These are phyloP conservation scores for Gambelia wislizenii DNA, from an alignment of 2,797 vertebrate genomes.

Conservation along the genomic window DNA sequence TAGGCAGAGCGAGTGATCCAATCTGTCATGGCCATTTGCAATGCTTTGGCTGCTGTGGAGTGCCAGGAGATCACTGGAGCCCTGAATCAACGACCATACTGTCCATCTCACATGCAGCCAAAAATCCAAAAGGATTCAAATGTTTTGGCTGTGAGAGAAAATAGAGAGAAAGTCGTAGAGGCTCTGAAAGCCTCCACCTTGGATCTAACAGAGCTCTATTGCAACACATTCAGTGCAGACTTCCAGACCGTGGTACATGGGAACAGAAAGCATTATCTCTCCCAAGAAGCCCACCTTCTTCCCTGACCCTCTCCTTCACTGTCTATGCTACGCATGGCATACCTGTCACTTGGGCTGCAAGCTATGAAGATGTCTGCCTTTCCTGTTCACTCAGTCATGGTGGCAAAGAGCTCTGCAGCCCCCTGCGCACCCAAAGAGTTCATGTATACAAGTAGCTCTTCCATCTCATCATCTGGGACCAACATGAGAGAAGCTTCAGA, in stretches of 20 bases:
- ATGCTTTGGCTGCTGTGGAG: conserved; percentile 90
- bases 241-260: conserved; percentile 86
- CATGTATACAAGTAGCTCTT: conserved; percentile 94
- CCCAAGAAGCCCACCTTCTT: conserved; percentile 88
- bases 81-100: conserved; percentile 92
- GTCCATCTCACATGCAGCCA: conserved; percentile 93
- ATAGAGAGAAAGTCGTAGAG: conserved; percentile 89
- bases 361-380: conserved; percentile 96
- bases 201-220: conserved; percentile 93
- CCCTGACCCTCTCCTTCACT: conserved; percentile 86
- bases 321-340: conserved; percentile 92
- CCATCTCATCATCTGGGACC: conserved; percentile 97
- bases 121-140: conserved; percentile 94
- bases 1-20: conserved; percentile 93
- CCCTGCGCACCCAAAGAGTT: conserved; percentile 91
- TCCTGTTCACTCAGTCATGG: conserved; percentile 95
- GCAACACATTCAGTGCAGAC: conserved; percentile 94
- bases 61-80: conserved; percentile 90
- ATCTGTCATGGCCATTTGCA: conserved; percentile 95
- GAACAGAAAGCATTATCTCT: conserved; percentile 73
- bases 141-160: too few species aligned
- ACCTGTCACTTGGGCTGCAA: conserved; percentile 94
- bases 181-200: conserved; percentile 91
- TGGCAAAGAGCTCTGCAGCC: conserved; percentile 90
- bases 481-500: conserved; percentile 73